Evolutionary conservation across 23 tunicate genomes (phyloP).

Genomic region (Styela plicata): DNA sequence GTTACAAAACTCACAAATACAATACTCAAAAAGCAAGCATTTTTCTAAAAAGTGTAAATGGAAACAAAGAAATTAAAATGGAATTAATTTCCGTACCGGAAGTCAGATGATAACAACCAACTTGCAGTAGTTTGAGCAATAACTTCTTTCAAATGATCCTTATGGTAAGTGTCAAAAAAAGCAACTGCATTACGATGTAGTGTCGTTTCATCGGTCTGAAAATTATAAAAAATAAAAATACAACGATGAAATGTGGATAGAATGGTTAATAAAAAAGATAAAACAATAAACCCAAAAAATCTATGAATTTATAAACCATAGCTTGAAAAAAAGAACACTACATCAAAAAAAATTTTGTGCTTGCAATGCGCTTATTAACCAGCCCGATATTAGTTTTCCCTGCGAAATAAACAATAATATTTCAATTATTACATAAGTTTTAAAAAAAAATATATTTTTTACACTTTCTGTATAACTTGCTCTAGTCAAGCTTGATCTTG

Average conservation of each 20-base stretch:
- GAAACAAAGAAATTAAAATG: too few relatives aligned
- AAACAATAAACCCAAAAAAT: too few relatives aligned
- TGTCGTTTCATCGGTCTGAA: not conserved
- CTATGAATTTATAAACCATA: too few relatives aligned
- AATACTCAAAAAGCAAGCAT: not conserved
- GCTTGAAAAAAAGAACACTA: not conserved
- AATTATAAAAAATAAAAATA: too few relatives aligned
- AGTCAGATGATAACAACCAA: slow-evolving; percentile 83
- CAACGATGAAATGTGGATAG: too few relatives aligned
- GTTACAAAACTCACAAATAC: too few relatives aligned
- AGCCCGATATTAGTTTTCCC: too few relatives aligned
- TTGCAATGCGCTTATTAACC: too few relatives aligned
- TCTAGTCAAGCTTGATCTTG: slow-evolving; percentile 18
- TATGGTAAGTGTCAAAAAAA: slow-evolving; percentile 62
- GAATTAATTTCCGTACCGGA: slow-evolving; percentile 37
- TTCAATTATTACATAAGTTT: not conserved
- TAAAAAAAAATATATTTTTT: not conserved
- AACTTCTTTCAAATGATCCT: slow-evolving; percentile 69
- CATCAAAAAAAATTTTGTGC: not conserved
- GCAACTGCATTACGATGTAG: slow-evolving; percentile 30
- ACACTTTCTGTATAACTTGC: slow-evolving; percentile 4
- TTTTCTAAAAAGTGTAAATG: not conserved
- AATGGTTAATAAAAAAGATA: too few relatives aligned
- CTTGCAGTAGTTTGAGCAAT: slow-evolving; percentile 79
- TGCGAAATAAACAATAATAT: too few relatives aligned